These are phyloP conservation scores for Macrotis lagotis DNA, from an alignment of 2,113 vertebrate species.

Conservation along the genomic window DNA sequence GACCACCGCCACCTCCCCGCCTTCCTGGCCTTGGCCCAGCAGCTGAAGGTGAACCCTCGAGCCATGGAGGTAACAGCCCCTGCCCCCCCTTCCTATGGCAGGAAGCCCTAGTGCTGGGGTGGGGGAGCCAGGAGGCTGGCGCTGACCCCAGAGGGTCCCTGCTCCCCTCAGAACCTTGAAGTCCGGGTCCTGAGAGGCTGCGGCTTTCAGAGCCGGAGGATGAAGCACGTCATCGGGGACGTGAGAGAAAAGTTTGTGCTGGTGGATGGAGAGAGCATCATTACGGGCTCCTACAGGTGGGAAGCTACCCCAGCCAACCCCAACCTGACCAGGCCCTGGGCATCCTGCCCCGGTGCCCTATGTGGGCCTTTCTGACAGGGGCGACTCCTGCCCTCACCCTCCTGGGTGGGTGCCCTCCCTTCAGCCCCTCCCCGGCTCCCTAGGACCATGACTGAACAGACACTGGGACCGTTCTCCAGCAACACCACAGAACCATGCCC, in stretches of 20 bases:
- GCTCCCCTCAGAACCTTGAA: slow-evolving; percentile 85
- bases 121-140: too few relatives aligned
- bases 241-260: slow-evolving; percentile 90
- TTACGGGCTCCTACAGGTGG: slow-evolving; percentile 92
- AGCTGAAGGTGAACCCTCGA: slow-evolving; percentile 76
- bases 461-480: too few relatives aligned
- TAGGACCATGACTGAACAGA: too few relatives aligned
- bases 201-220: slow-evolving; percentile 84
- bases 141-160: background rate
- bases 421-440: too few relatives aligned
- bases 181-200: slow-evolving; percentile 87
- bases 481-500: too few relatives aligned
- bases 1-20: slow-evolving; percentile 76
- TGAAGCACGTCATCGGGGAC: slow-evolving; percentile 86
- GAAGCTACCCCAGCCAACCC: background rate
- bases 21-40: slow-evolving; percentile 78
- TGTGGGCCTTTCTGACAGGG: too few relatives aligned
- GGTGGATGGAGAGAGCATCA: slow-evolving; percentile 87
- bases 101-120: too few relatives aligned
- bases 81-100: background rate
- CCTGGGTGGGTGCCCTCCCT: too few relatives aligned
- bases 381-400: too few relatives aligned
- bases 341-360: too few relatives aligned
- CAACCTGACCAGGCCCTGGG: too few relatives aligned
- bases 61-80: slow-evolving; percentile 74